phyloP scores from a whole-genome alignment of 2,888 invertebrate genomes.

The Drosophila mimica region DNA sequence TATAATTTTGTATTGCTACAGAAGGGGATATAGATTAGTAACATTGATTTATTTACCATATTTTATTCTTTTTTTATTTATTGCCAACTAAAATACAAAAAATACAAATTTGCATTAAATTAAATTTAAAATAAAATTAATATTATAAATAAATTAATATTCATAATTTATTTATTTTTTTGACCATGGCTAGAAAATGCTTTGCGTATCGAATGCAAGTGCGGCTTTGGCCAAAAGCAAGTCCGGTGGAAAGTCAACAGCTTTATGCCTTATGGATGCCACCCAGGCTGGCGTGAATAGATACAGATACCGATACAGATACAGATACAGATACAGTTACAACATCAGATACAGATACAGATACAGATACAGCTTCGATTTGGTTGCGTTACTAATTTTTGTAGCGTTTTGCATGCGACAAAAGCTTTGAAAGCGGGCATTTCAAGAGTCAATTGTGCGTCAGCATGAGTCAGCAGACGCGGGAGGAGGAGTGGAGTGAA shows the following conservation, averaged over 20 bases:
- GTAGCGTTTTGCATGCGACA: slow-evolving; percentile 75
- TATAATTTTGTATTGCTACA: not conserved
- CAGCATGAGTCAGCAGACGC: slow-evolving; percentile 70
- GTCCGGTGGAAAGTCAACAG: slow-evolving; percentile 26
- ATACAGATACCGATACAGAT: slow-evolving; percentile 34
- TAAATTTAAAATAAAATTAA: no score
- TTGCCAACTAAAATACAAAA: no score
- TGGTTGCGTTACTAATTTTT: slow-evolving; percentile 69
- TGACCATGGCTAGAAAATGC: not conserved
- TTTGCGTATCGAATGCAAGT: not conserved
- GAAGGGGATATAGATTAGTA: no score
- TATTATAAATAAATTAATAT: not conserved
- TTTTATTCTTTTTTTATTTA: not conserved
- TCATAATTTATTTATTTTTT: not conserved
- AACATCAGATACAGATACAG: slow-evolving; percentile 29
- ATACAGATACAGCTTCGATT: slow-evolving; percentile 42
- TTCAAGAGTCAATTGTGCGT: slow-evolving; percentile 71
- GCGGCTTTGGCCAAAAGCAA: slow-evolving; percentile 24
- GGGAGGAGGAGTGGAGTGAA: not conserved
- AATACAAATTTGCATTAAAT: no score
- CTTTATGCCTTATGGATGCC: slow-evolving; percentile 57
- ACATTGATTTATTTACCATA: not conserved
- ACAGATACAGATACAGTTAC: slow-evolving; percentile 17
- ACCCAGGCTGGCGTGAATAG: slow-evolving; percentile 61
- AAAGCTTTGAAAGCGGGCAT: slow-evolving; percentile 48